Conservation (phyloP, 2,888 invertebrate genomes). For the Crioceris asparagi region DNA sequence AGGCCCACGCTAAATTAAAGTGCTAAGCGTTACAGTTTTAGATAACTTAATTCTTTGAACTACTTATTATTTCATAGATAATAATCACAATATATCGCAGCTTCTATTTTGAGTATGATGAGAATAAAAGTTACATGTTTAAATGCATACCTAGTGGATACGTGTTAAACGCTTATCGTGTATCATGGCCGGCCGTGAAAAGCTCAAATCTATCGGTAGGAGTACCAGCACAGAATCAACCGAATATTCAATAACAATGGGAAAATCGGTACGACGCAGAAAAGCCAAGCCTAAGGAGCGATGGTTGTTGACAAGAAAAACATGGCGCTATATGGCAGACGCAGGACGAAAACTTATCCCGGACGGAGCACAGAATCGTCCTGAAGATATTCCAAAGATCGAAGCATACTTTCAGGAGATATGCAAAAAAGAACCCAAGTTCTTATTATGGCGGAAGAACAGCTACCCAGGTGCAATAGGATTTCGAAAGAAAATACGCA, state of each 20-base stretch:
- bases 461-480: conserved; percentile 67
- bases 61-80: no score
- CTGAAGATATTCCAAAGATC: conserved; percentile 68
- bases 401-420: conserved; percentile 78
- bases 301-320: conserved; percentile 80
- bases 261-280: conserved; percentile 47
- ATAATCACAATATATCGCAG: no score
- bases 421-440: conserved; percentile 66
- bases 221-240: conserved; percentile 40
- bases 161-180: neutral
- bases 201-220: conserved; percentile 29
- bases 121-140: no score
- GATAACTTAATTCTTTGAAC: no score
- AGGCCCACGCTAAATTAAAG: no score
- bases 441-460: conserved; percentile 71
- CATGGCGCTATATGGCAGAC: conserved; percentile 89
- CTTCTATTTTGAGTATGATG: no score
- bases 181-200: conserved; percentile 10
- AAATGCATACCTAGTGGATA: no score
- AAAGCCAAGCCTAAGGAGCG: conserved; percentile 53
- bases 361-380: conserved; percentile 62
- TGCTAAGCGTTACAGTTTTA: no score
- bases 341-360: conserved; percentile 77
- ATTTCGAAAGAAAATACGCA: conserved; percentile 45
- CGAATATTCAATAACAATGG: conserved; percentile 41